phyloP scores from a whole-genome alignment of 2,113 vertebrate genomes.

The Tachuris rubrigastra region DNA sequence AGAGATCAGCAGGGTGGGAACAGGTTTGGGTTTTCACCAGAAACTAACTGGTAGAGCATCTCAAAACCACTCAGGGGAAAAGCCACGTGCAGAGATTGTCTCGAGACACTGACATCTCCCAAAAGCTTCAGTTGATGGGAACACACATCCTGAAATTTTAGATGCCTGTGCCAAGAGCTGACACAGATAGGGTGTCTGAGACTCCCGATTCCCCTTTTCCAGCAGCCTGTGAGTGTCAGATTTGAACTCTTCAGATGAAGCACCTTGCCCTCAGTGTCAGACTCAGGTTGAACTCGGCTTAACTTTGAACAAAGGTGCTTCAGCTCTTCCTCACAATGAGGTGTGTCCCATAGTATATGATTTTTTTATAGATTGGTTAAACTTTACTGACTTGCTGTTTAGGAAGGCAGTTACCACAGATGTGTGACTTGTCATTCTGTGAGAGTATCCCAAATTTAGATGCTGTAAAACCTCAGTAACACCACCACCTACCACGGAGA shows the following conservation, averaged over 20 bases:
- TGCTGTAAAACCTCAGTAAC: not conserved
- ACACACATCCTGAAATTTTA: not conserved
- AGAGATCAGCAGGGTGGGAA: not conserved
- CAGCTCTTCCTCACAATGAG: not conserved
- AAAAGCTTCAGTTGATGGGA: not conserved
- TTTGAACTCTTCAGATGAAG: not conserved
- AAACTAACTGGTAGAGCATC: not conserved
- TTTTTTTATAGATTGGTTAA: not conserved
- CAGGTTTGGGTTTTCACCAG: not conserved
- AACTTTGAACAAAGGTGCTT: not conserved
- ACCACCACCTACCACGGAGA: not conserved
- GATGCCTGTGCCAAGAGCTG: not conserved
- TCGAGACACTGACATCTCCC: not conserved
- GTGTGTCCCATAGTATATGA: too few relatives aligned
- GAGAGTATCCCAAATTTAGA: not conserved
- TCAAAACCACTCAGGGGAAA: not conserved
- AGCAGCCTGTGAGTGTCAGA: not conserved
- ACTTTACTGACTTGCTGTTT: not conserved
- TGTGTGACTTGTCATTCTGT: not conserved
- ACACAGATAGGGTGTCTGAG: not conserved
- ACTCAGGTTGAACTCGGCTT: not conserved
- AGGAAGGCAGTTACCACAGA: not conserved
- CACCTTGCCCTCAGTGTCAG: not conserved
- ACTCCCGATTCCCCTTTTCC: not conserved
- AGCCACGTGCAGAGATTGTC: not conserved